Conservation (phyloP, 2,113 vertebrate species). For the Chionis minor region DNA sequence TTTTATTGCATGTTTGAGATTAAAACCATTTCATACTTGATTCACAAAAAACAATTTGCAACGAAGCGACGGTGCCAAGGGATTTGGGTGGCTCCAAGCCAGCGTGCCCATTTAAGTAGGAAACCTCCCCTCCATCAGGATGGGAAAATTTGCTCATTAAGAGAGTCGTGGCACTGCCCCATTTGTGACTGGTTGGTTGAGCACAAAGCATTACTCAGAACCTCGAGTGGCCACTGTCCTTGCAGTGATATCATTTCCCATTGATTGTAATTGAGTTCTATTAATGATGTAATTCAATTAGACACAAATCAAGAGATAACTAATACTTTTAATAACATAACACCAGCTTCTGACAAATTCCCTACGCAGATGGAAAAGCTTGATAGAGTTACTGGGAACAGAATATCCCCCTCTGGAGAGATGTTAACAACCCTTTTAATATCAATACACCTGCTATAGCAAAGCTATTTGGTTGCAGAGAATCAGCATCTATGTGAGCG, state of each 20-base stretch:
- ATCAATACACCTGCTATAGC: neutral
- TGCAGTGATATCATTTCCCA: neutral
- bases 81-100: neutral
- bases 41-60: neutral
- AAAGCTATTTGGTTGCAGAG: neutral
- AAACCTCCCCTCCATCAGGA: neutral
- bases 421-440: constrained; percentile 3
- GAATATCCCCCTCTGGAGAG: neutral
- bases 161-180: neutral
- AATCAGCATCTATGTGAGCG: neutral
- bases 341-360: neutral
- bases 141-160: neutral
- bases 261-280: neutral
- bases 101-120: neutral
- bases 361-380: neutral
- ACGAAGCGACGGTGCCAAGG: neutral
- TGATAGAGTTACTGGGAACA: neutral
- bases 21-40: neutral
- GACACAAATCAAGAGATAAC: neutral
- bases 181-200: neutral
- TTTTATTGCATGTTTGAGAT: neutral
- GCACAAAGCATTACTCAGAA: neutral
- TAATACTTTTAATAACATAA: neutral
- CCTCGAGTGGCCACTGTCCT: neutral
- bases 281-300: constrained; percentile 16